A percentile compares a stretch with the other conserved stretches of the same genome.
Conservation (phyloP, 1,140 invertebrate species). For the Onthophagus taurus region DNA sequence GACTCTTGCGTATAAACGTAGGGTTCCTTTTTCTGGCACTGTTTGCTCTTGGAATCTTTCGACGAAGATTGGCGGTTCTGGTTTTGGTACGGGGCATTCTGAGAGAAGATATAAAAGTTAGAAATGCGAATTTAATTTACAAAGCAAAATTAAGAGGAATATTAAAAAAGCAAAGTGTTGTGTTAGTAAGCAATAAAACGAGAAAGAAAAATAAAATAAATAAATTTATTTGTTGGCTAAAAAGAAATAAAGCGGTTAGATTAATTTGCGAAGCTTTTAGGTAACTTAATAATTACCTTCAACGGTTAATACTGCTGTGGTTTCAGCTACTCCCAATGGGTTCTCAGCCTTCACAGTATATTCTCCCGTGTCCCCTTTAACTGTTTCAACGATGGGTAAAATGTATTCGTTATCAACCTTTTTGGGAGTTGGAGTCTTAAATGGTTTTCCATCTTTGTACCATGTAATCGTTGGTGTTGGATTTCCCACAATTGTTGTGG, state of each 20-base stretch:
- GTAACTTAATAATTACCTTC: slow-evolving; percentile 61
- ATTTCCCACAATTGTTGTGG: slow-evolving; percentile 69
- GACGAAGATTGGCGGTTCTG: slow-evolving; percentile 75
- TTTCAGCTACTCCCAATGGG: slow-evolving; percentile 63
- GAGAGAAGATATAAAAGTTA: slow-evolving; percentile 27
- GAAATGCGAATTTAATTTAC: too few species aligned
- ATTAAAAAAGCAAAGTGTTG: too few species aligned
- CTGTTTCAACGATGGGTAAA: slow-evolving; percentile 56
- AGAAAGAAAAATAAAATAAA: slow-evolving; percentile 8
- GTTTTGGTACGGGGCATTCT: slow-evolving; percentile 55
- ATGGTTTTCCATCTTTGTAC: slow-evolving; percentile 65
- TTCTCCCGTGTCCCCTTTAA: slow-evolving; percentile 59
- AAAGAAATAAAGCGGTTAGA: not conserved
- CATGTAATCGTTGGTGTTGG: slow-evolving; percentile 70
- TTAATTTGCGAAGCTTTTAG: too few species aligned
- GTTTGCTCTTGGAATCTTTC: slow-evolving; percentile 78
- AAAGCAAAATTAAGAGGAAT: too few species aligned
- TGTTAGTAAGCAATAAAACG: not conserved
- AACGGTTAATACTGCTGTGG: slow-evolving; percentile 64
- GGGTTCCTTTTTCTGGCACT: slow-evolving; percentile 69
- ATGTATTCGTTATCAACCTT: slow-evolving; percentile 59
- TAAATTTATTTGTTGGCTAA: not conserved
- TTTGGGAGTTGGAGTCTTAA: slow-evolving; percentile 47
- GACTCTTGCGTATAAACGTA: slow-evolving; percentile 75
- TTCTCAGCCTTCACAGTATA: slow-evolving; percentile 76